Evolutionary conservation across 2,113 vertebrate species (phyloP).

Genomic region (Dasyurus viverrinus): DNA sequence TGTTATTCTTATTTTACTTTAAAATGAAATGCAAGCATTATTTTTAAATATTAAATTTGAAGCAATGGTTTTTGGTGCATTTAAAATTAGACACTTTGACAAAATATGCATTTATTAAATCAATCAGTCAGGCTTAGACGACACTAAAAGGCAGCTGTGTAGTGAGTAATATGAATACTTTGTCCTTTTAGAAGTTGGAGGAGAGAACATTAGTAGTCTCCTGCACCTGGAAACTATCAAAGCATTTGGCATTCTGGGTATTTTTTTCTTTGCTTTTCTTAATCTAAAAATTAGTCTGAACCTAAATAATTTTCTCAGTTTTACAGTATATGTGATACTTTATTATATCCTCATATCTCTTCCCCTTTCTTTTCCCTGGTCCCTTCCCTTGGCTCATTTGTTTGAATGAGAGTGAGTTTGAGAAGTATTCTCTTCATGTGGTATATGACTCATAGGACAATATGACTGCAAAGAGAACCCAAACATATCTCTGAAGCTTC

Average conservation of each 20-base stretch:
- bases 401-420: constrained; percentile 24
- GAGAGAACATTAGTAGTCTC: background rate
- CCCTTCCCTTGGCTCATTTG: background rate
- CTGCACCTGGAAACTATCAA: background rate
- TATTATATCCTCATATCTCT: background rate
- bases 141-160: background rate
- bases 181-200: background rate
- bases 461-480: constrained; percentile 21
- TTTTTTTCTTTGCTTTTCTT: background rate
- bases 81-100: constrained; percentile 43
- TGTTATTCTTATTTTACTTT: constrained; percentile 6
- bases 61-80: background rate
- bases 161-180: background rate
- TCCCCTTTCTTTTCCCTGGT: background rate
- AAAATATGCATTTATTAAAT: background rate
- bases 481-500: constrained; percentile 32
- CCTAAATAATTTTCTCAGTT: background rate
- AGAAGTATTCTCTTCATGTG: constrained; percentile 11
- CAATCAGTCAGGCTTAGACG: background rate
- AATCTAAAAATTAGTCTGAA: constrained; percentile 36
- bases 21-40: background rate
- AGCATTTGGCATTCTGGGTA: background rate
- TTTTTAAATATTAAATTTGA: constrained; percentile 9
- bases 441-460: background rate
- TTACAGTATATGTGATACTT: background rate